These are phyloP conservation scores for Exephanes ischioxanthus DNA, from an alignment of 2,888 invertebrate genomes.

Conservation along the genomic window DNA sequence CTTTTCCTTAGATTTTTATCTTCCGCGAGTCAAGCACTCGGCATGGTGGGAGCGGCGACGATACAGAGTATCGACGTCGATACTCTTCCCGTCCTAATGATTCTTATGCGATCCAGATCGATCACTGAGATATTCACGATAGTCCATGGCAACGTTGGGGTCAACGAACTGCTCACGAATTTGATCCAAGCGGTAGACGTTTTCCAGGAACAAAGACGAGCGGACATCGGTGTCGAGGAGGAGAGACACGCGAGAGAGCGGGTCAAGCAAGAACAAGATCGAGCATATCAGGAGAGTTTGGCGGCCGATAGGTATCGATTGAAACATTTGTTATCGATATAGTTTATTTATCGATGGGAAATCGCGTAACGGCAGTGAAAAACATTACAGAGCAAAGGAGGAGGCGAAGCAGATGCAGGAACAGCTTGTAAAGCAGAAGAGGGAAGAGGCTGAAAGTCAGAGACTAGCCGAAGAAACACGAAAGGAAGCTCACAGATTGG, in stretches of 20 bases:
- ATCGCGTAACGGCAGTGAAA: constrained; percentile 11
- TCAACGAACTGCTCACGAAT: constrained; percentile 94
- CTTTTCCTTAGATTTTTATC: constrained; percentile 88
- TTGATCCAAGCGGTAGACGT: constrained; percentile 95
- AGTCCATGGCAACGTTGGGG: constrained; percentile 95
- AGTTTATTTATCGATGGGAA: not conserved
- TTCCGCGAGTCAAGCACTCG: constrained; percentile 91
- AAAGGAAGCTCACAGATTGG: constrained; percentile 88
- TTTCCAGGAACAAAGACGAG: constrained; percentile 91
- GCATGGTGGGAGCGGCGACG: constrained; percentile 93
- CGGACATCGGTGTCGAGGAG: constrained; percentile 92
- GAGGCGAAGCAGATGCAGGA: constrained; percentile 93
- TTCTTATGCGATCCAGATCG: constrained; percentile 95
- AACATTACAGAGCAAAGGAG: constrained; percentile 91
- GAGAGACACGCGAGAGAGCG: constrained; percentile 95
- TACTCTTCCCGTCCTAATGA: constrained; percentile 94
- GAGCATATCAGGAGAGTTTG: constrained; percentile 95
- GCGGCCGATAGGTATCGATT: constrained; percentile 90
- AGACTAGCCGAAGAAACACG: constrained; percentile 90
- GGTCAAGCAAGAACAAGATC: constrained; percentile 97
- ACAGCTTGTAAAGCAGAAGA: constrained; percentile 90
- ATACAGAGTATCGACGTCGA: constrained; percentile 94
- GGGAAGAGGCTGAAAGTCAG: constrained; percentile 91
- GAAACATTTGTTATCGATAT: not conserved
- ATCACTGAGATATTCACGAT: constrained; percentile 96